Conservation (phyloP, 2,888 invertebrate species). For the Pheosia gnoma region DNA sequence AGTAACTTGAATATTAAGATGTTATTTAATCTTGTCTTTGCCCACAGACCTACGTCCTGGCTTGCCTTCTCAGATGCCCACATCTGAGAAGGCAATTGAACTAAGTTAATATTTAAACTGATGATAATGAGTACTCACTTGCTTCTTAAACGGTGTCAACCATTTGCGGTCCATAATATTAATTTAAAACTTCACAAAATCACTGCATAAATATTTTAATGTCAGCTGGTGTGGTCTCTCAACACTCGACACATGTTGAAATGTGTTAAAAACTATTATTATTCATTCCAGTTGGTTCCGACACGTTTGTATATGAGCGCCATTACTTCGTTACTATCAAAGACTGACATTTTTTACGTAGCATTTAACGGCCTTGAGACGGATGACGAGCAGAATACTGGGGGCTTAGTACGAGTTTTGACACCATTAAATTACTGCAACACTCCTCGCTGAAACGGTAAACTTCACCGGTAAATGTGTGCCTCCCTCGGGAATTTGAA, state of each 20-base stretch:
- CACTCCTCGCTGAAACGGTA: too few species aligned
- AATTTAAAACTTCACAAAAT: background rate
- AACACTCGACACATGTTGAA: background rate
- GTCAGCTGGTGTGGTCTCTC: background rate
- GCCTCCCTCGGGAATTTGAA: too few species aligned
- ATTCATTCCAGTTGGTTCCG: background rate
- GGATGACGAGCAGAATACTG: background rate
- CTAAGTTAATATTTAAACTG: background rate
- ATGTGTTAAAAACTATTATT: background rate
- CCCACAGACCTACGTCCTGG: too few species aligned
- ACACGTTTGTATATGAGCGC: background rate
- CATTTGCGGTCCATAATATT: conserved; percentile 11
- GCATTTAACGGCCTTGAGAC: background rate
- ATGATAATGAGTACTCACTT: conserved; percentile 16
- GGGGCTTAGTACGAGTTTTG: too few species aligned
- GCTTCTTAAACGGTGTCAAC: conserved; percentile 24
- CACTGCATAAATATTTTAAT: background rate
- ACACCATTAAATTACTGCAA: too few species aligned
- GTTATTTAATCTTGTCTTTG: too few species aligned
- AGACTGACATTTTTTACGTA: background rate
- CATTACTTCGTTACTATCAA: background rate
- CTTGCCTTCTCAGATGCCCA: too few species aligned
- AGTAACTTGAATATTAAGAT: background rate
- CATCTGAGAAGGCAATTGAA: too few species aligned
- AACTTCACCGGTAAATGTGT: too few species aligned